Evolutionary conservation across 2,113 vertebrate species (phyloP).

Genomic region (Coptodon rendalli): DNA sequence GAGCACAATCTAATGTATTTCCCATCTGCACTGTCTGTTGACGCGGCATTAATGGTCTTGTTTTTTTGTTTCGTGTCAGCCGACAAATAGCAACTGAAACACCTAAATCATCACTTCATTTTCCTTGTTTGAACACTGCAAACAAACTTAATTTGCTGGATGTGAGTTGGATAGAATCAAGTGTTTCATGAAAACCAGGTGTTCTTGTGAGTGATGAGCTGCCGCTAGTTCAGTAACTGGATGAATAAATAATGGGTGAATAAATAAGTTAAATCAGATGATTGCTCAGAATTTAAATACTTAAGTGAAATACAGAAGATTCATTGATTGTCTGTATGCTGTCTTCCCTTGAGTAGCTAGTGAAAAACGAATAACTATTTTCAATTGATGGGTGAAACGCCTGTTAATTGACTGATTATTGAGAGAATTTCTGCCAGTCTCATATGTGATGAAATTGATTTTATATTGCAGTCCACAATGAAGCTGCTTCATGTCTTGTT

Average conservation of each 20-base stretch:
- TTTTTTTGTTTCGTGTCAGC: background rate
- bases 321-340: background rate
- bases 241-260: background rate
- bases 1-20: slow-evolving; percentile 25
- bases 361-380: background rate
- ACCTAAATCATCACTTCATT: background rate
- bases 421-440: background rate
- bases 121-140: background rate
- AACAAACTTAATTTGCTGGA: background rate
- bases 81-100: background rate
- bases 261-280: background rate
- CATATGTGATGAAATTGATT: background rate
- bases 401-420: background rate
- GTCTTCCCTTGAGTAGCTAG: background rate
- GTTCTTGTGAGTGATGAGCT: background rate
- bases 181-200: background rate
- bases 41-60: background rate
- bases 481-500: background rate
- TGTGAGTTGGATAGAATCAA: background rate
- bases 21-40: slow-evolving; percentile 21
- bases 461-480: background rate
- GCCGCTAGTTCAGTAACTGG: background rate
- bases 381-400: background rate
- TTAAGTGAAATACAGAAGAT: background rate
- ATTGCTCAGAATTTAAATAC: background rate